Evolutionary conservation across 1,140 invertebrate species (phyloP).

Genomic region (Ridgeia piscesae): DNA sequence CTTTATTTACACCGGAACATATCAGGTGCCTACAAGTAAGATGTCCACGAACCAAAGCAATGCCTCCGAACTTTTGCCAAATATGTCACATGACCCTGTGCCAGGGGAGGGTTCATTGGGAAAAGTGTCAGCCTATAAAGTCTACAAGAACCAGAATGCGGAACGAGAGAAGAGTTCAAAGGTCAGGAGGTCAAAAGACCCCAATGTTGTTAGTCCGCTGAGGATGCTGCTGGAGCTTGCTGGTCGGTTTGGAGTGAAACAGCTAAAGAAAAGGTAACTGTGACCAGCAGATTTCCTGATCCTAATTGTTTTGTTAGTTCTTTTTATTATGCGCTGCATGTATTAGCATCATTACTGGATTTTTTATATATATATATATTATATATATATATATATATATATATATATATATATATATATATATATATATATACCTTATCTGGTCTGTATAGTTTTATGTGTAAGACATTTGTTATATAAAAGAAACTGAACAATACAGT

Average conservation of each 20-base stretch:
- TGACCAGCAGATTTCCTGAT: background rate
- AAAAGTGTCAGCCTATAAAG: conserved; percentile 62
- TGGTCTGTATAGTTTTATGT: background rate
- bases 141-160: conserved; percentile 57
- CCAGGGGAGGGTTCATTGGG: background rate
- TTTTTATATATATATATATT: background rate
- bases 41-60: conserved; percentile 29
- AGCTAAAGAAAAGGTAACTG: conserved; percentile 50
- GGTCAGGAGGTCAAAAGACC: conserved; percentile 23
- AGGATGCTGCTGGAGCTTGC: conserved; percentile 65
- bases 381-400: too few species aligned
- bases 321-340: background rate
- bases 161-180: conserved; percentile 42
- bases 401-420: too few species aligned
- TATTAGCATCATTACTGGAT: background rate
- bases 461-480: background rate
- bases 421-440: too few species aligned
- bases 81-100: background rate
- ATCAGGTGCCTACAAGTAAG: conserved; percentile 34
- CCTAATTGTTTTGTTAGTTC: background rate
- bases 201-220: conserved; percentile 55
- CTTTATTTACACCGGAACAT: conserved; percentile 68
- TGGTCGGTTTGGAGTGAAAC: conserved; percentile 54
- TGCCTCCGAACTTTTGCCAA: background rate
- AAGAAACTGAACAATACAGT: background rate